These are phyloP conservation scores for Xestia rhomboidea DNA, from an alignment of 2,888 invertebrate species.

Conservation along the genomic window DNA sequence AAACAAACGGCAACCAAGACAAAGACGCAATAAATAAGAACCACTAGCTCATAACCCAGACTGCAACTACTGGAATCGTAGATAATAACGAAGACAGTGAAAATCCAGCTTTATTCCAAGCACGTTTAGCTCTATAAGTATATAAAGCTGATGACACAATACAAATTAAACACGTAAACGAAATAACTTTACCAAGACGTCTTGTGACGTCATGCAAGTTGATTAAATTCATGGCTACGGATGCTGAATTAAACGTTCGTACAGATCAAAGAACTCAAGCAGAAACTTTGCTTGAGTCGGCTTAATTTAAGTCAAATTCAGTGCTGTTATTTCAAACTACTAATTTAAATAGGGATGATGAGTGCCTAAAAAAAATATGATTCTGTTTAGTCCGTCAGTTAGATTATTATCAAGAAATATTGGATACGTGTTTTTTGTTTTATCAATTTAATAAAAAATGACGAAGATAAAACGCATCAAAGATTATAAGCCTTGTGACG, in stretches of 20 bases:
- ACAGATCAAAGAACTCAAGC: constrained; percentile 8
- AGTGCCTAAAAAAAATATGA: no score
- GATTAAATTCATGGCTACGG: constrained; percentile 24
- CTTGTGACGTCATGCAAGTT: constrained; percentile 35
- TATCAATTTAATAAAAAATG: no score
- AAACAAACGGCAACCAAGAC: constrained; percentile 15
- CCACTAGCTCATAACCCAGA: background rate
- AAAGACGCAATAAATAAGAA: constrained; percentile 24
- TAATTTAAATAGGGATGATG: no score
- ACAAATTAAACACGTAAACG: constrained; percentile 47
- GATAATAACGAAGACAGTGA: constrained; percentile 25
- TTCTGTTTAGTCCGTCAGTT: no score
- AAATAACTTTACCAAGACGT: constrained; percentile 29
- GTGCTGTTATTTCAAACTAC: background rate
- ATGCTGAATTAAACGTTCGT: background rate
- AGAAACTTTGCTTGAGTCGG: background rate
- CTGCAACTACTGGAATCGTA: constrained; percentile 7
- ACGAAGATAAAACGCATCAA: no score
- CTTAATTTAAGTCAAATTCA: background rate
- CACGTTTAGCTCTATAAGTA: constrained; percentile 15
- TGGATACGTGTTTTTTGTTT: no score
- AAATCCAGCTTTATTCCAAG: constrained; percentile 19
- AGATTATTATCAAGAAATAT: no score
- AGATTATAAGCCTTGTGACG: no score
- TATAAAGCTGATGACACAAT: constrained; percentile 26